phyloP scores from a whole-genome alignment of 2,888 invertebrate genomes.

The Tethea ocularis region DNA sequence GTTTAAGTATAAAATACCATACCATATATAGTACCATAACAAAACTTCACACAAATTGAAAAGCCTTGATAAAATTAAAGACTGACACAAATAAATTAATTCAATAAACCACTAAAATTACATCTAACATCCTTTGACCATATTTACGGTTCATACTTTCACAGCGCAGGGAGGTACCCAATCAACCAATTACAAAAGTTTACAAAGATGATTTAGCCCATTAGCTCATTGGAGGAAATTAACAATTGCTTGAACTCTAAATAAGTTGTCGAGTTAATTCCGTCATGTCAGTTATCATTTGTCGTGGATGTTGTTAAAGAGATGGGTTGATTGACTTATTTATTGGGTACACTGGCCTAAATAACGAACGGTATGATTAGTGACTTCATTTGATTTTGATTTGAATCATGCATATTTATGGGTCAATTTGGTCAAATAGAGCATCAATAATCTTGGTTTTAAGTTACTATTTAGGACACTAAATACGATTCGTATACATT shows the following conservation, averaged over 20 bases:
- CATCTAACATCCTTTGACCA: background rate
- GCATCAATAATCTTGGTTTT: too few relatives aligned
- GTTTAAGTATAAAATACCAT: too few relatives aligned
- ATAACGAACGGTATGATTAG: constrained; percentile 16
- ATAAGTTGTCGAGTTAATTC: constrained; percentile 78
- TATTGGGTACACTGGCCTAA: constrained; percentile 46
- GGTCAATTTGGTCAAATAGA: background rate
- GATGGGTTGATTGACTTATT: constrained; percentile 62
- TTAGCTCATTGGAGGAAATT: constrained; percentile 82
- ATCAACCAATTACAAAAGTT: constrained; percentile 76
- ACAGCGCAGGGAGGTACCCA: constrained; percentile 39
- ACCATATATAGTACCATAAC: too few relatives aligned
- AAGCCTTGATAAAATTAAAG: too few relatives aligned
- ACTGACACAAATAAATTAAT: too few relatives aligned
- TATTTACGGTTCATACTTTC: constrained; percentile 7
- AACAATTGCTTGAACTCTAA: constrained; percentile 80
- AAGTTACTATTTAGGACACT: too few relatives aligned
- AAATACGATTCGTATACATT: too few relatives aligned
- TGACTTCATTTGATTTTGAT: constrained; percentile 36
- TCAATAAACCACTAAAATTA: background rate
- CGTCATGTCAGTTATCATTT: constrained; percentile 79
- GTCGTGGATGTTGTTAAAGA: constrained; percentile 48
- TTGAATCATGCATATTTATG: constrained; percentile 5
- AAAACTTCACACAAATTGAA: too few relatives aligned
- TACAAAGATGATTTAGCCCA: constrained; percentile 78